These are phyloP conservation scores for Scelioninae gen. 2 DNA, from an alignment of 2,888 invertebrate genomes.

Conservation along the genomic window DNA sequence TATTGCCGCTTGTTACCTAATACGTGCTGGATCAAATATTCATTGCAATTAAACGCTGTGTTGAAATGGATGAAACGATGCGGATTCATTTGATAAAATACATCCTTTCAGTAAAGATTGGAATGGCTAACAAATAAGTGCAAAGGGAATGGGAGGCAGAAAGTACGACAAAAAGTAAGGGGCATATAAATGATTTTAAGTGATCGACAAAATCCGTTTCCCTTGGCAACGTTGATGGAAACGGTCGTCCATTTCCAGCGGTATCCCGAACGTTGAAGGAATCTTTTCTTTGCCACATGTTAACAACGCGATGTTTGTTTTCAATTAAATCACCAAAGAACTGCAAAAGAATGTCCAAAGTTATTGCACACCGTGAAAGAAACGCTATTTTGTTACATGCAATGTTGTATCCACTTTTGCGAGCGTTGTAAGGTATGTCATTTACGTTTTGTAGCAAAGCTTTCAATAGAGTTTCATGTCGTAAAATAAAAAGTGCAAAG, in stretches of 20 bases:
- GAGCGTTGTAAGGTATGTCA: no score
- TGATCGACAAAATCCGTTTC: constrained; percentile 69
- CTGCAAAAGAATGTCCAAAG: no score
- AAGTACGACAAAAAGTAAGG: constrained; percentile 22
- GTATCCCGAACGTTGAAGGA: constrained; percentile 1
- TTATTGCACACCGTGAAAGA: no score
- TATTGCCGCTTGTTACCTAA: constrained; percentile 15
- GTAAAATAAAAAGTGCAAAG: background rate
- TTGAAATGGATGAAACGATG: constrained; percentile 19
- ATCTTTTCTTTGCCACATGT: constrained; percentile 20
- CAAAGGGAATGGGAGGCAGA: constrained; percentile 2
- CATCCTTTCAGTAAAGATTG: constrained; percentile 31
- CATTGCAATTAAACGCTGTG: constrained; percentile 17
- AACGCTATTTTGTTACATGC: no score
- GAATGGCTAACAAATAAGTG: constrained; percentile 31
- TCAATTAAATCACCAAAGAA: constrained; percentile 17
- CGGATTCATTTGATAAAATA: constrained; percentile 30
- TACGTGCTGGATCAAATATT: constrained; percentile 39
- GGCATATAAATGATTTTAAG: constrained; percentile 39
- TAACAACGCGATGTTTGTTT: constrained; percentile 14
- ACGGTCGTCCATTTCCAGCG: constrained; percentile 60
- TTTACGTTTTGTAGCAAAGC: background rate
- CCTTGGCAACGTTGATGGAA: constrained; percentile 66
- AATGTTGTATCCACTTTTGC: no score
- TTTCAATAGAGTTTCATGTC: background rate